Conservation (phyloP, 2,797 vertebrate genomes). For the Pagetopsis macropterus region DNA sequence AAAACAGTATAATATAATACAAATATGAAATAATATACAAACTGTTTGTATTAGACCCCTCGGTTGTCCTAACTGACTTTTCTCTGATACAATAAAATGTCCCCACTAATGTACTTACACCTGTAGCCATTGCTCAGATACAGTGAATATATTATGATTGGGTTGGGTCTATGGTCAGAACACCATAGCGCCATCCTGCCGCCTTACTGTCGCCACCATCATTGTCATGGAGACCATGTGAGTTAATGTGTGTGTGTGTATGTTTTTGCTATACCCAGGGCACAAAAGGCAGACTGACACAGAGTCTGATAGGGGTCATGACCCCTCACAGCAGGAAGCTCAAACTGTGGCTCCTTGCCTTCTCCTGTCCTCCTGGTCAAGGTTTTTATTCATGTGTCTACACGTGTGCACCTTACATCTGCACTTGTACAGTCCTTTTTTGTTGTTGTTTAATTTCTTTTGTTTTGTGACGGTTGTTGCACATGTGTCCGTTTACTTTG, state of each 20-base stretch:
- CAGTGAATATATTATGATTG: slow-evolving; percentile 56
- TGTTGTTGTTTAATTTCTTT: background rate
- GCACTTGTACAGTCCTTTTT: slow-evolving; percentile 17
- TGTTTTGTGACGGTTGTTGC: slow-evolving; percentile 22
- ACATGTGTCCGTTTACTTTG: slow-evolving; percentile 12
- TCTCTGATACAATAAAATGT: background rate
- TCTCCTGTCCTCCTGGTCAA: slow-evolving; percentile 86
- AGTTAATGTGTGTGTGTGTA: slow-evolving; percentile 83
- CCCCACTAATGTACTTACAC: background rate
- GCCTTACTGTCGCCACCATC: slow-evolving; percentile 94
- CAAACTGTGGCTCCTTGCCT: slow-evolving; percentile 83
- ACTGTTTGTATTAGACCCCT: background rate
- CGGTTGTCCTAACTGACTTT: background rate
- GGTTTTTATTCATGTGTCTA: slow-evolving; percentile 62
- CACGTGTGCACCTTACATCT: slow-evolving; percentile 25
- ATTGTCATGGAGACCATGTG: slow-evolving; percentile 98
- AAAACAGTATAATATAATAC: background rate
- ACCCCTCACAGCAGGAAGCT: slow-evolving; percentile 86
- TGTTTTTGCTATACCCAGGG: slow-evolving; percentile 68
- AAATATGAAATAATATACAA: background rate
- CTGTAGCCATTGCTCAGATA: slow-evolving; percentile 30
- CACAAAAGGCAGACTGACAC: slow-evolving; percentile 97
- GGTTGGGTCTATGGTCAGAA: slow-evolving; percentile 57
- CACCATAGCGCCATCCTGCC: slow-evolving; percentile 78
- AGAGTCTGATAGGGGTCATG: slow-evolving; percentile 98